A percentile compares a stretch with the other conserved stretches of the same genome.
Evolutionary conservation across 2,113 vertebrate species (phyloP).

Genomic region (Tinamus guttatus): DNA sequence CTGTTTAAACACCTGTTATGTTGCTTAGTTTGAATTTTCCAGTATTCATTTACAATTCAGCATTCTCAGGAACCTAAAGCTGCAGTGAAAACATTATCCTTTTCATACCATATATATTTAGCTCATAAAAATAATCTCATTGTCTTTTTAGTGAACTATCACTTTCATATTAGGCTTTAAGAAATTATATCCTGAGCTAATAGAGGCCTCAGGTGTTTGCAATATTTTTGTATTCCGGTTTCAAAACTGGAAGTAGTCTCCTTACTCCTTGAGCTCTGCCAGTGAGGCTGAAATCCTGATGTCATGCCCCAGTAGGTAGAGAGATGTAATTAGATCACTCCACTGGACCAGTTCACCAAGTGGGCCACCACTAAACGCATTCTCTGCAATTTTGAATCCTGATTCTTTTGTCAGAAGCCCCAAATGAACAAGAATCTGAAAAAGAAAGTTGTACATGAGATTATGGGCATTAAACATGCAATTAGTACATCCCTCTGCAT

Average conservation of each 20-base stretch:
- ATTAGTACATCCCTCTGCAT: neutral
- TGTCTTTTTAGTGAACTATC: conserved; percentile 79
- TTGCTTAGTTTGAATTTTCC: conserved; percentile 75
- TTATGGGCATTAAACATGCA: neutral
- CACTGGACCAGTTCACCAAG: conserved; percentile 98
- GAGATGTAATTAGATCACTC: conserved; percentile 99
- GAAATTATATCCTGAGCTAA: conserved; percentile 75
- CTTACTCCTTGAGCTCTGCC: conserved; percentile 99
- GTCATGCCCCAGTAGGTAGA: conserved; percentile 97
- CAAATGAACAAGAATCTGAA: conserved; percentile 94
- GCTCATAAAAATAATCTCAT: conserved; percentile 81
- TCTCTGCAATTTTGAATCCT: conserved; percentile 99
- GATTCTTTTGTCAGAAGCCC: conserved; percentile 98
- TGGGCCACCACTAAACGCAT: conserved; percentile 96
- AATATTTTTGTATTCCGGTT: conserved; percentile 69
- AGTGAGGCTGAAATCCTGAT: conserved; percentile 96
- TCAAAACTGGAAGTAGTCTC: conserved; percentile 80
- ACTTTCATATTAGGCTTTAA: conserved; percentile 73
- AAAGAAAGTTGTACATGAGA: conserved; percentile 14
- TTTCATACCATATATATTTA: conserved; percentile 75
- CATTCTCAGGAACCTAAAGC: conserved; percentile 71
- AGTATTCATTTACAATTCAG: conserved; percentile 64
- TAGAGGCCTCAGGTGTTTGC: conserved; percentile 72
- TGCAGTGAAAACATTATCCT: conserved; percentile 80
- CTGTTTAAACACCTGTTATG: conserved; percentile 78